Base-by-base conservation (phyloP, 2,797 vertebrate genomes). In the Uromys caudimaculatus region DNA sequence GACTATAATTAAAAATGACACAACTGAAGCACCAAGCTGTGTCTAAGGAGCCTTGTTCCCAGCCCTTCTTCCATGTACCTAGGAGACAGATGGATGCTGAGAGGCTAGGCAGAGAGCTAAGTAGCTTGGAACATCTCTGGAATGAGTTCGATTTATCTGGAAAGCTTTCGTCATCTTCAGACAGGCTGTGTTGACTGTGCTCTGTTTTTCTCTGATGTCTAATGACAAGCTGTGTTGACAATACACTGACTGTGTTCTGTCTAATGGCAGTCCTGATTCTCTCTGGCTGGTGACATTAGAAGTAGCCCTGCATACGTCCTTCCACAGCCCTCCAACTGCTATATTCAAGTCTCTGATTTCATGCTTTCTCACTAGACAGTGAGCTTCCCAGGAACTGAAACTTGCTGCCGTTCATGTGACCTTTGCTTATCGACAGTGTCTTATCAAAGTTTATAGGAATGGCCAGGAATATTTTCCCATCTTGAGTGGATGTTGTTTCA, bases 341-440 rank as follows among this genome's bases (percentile, higher is more conserved):
- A 14, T n/a, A 58, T 92, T 58, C 73, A n/a, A 69, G 54, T 11
- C 60, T 44, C 27, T 85, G 14, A 13, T 73, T 92, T 85, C n/a
- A 79, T 32, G 23, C 52, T 79, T 64, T 90, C n/a, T 27, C 52
- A 9, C 27, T 41, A 95, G 29, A 88, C 58, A 67, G 6, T 19
- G n/a, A 96, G 91, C 38, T 77, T 94, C 89, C 67, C 52, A 87
- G 92, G 69, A 92, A 89, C 21, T 27, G 54, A 79, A 81, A 52
- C 41, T 54, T 75, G n/a, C 77, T 67, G 44, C 21, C 16, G 4
- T 60, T 73, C 4, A 3, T 90, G 64, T 76, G 56, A 56, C 71
- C 92, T 91, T 88, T 44, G 2, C 6, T 81, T 92, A 86, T 64
- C 5, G 21, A 73, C 44, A 11, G 10, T 21, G 24, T 94, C 90